A percentile compares a stretch with the other conserved stretches of the same genome.
Evolutionary conservation across 2,113 vertebrate species (phyloP).

Genomic region (Chloropsis hardwickii): DNA sequence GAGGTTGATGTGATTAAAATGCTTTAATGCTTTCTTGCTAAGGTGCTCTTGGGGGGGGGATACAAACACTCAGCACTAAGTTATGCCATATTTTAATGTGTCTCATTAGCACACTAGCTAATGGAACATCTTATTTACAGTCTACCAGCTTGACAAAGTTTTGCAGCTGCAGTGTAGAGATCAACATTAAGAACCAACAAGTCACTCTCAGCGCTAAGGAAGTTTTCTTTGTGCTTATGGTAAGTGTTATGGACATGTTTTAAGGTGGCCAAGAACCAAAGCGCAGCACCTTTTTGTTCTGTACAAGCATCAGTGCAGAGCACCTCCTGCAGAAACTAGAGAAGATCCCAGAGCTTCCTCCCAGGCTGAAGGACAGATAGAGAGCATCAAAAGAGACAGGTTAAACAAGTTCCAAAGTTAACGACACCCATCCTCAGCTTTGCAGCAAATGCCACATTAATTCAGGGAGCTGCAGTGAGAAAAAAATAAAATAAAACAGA

Average conservation of each 20-base stretch:
- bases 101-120: background rate
- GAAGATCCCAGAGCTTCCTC: background rate
- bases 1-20: background rate
- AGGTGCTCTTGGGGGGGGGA: background rate
- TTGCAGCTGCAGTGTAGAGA: background rate
- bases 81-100: background rate
- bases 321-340: background rate
- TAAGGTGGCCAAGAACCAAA: background rate
- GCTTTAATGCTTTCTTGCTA: background rate
- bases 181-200: background rate
- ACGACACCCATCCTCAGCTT: background rate
- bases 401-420: constrained; percentile 21
- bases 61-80: background rate
- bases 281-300: background rate
- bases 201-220: background rate
- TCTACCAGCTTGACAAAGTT: background rate
- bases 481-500: background rate
- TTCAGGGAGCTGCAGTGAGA: background rate
- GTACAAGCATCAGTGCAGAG: background rate
- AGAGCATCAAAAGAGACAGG: background rate
- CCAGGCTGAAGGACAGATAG: background rate
- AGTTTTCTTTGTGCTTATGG: background rate
- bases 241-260: background rate
- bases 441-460: background rate
- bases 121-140: background rate